A percentile compares a stretch with the other conserved stretches of the same genome.
Conservation (phyloP, 2,888 invertebrate species). For the Scrobipalpa atriplicella region DNA sequence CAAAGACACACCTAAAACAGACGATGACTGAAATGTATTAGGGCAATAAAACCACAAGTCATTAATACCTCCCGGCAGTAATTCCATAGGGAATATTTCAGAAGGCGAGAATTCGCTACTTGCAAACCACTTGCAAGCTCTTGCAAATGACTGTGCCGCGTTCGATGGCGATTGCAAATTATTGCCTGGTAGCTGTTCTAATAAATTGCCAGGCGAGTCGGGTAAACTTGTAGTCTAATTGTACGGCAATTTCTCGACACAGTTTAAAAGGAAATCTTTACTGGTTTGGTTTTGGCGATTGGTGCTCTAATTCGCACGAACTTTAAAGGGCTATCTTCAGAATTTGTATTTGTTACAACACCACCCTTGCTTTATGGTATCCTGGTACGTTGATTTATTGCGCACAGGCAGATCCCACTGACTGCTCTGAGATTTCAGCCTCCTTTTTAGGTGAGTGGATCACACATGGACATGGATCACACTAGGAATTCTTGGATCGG, state of each 20-base stretch:
- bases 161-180: conserved; percentile 25
- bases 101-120: conserved; percentile 21
- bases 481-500: too few relatives aligned
- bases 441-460: too few relatives aligned
- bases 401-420: not conserved
- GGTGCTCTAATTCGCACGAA: conserved; percentile 7
- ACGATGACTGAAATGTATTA: conserved; percentile 17
- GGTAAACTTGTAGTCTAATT: conserved; percentile 17
- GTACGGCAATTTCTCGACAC: conserved; percentile 18
- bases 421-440: not conserved
- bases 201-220: conserved; percentile 21
- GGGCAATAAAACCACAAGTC: conserved; percentile 12
- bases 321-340: conserved; percentile 8
- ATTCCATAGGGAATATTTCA: conserved; percentile 4
- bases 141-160: conserved; percentile 21
- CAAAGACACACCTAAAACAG: not conserved
- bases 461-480: too few relatives aligned
- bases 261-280: conserved; percentile 2
- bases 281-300: not conserved
- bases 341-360: not conserved
- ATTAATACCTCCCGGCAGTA: conserved; percentile 21
- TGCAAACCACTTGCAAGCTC: not conserved
- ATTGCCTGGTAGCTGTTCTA: conserved; percentile 23
- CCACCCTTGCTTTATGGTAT: not conserved
- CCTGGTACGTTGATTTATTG: too few relatives aligned